Evolutionary conservation across 64 coral and sea anemone species (phyloP).

Genomic region (Orbicella faveolata): DNA sequence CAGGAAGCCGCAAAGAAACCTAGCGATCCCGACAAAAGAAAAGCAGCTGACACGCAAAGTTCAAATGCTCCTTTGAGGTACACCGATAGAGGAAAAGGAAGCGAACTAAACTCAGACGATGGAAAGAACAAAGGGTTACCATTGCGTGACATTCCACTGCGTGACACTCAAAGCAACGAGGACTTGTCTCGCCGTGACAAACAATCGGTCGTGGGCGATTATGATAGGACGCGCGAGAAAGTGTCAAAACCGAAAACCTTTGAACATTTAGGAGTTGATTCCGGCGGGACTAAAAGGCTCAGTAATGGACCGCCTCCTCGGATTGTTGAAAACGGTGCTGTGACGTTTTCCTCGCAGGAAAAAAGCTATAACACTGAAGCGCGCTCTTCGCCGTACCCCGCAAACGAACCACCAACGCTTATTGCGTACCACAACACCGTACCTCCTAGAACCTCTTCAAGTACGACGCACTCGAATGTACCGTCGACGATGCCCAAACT

Average conservation of each 20-base stretch:
- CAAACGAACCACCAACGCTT: slow-evolving; percentile 31
- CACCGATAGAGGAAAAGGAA: not conserved
- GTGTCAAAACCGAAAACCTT: not conserved
- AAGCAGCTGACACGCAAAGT: not conserved
- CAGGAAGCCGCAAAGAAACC: slow-evolving; percentile 8
- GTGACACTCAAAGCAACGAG: slow-evolving; percentile 9
- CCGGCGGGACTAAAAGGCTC: slow-evolving; percentile 4
- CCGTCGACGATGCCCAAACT: slow-evolving; percentile 64
- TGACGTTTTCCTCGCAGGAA: not conserved
- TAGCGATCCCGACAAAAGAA: slow-evolving; percentile 35
- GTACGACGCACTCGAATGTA: slow-evolving; percentile 21
- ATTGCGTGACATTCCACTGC: not conserved
- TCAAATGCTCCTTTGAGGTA: slow-evolving; percentile 14
- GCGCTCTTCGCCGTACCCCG: slow-evolving; percentile 26
- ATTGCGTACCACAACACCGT: slow-evolving; percentile 26
- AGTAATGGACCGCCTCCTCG: slow-evolving; percentile 2
- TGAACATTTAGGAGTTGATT: slow-evolving; percentile 30
- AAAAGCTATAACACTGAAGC: slow-evolving; percentile 8
- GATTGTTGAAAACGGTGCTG: slow-evolving; percentile 4
- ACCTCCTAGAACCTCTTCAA: not conserved
- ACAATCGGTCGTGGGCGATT: not conserved
- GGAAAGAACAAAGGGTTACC: not conserved
- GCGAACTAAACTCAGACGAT: slow-evolving; percentile 23
- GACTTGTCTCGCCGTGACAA: slow-evolving; percentile 25
- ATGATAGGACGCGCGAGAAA: slow-evolving; percentile 12